These are phyloP conservation scores for Antheraea assamensis DNA, from an alignment of 2,888 invertebrate genomes.

Conservation along the genomic window DNA sequence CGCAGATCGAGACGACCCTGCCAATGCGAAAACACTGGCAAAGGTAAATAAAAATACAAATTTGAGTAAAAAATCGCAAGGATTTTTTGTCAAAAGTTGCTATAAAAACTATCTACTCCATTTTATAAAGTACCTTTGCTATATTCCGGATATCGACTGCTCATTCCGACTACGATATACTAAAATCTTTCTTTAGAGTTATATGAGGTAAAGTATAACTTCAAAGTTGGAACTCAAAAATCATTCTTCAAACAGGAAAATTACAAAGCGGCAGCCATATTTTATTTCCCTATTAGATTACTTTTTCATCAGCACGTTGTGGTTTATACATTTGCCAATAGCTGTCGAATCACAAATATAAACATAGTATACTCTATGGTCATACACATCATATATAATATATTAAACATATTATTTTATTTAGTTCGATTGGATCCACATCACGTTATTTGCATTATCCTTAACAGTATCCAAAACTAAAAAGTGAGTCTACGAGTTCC, in stretches of 20 bases:
- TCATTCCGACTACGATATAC: slow-evolving; percentile 42
- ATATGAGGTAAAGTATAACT: neutral
- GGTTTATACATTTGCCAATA: neutral
- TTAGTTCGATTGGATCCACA: too few relatives aligned
- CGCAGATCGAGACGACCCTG: slow-evolving; percentile 84
- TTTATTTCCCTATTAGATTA: neutral
- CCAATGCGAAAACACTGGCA: slow-evolving; percentile 90
- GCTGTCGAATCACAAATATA: neutral
- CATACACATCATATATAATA: too few relatives aligned
- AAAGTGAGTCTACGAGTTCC: too few relatives aligned
- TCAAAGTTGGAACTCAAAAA: neutral
- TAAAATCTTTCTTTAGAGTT: neutral
- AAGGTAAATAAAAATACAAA: slow-evolving; percentile 80
- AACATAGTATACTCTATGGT: neutral
- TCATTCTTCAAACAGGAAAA: neutral
- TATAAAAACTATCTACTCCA: slow-evolving; percentile 36
- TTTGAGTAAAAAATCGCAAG: slow-evolving; percentile 45
- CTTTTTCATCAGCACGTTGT: neutral
- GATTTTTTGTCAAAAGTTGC: slow-evolving; percentile 29
- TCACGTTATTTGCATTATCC: too few relatives aligned
- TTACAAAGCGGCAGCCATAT: neutral
- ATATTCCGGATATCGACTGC: slow-evolving; percentile 54
- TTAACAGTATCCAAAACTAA: too few relatives aligned
- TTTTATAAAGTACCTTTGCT: slow-evolving; percentile 63
- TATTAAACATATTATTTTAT: too few relatives aligned